These are phyloP conservation scores for Melipona beecheii DNA, from an alignment of 2,888 invertebrate genomes.

Conservation along the genomic window DNA sequence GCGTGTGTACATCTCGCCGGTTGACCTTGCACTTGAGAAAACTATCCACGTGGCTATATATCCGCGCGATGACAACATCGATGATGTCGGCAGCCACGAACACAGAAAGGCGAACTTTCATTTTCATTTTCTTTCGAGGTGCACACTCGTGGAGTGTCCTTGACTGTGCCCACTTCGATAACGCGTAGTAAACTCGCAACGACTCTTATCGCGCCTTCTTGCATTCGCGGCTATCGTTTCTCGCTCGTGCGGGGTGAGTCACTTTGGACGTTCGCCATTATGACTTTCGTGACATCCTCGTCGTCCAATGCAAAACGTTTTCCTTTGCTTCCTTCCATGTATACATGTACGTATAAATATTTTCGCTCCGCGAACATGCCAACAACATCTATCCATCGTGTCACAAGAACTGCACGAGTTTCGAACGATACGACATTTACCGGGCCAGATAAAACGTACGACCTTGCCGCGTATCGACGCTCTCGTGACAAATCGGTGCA, in stretches of 20 bases:
- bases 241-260: slow-evolving; percentile 22
- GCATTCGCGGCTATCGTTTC: slow-evolving; percentile 38
- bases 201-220: slow-evolving; percentile 39
- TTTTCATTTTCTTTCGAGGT: slow-evolving; percentile 49
- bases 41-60: slow-evolving; percentile 48
- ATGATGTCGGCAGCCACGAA: slow-evolving; percentile 20
- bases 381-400: no score
- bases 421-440: not conserved
- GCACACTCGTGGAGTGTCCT: slow-evolving; percentile 27
- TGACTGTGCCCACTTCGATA: slow-evolving; percentile 52
- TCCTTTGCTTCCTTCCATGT: not conserved
- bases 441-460: not conserved
- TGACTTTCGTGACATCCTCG: not conserved
- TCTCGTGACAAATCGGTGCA: slow-evolving; percentile 34
- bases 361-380: not conserved
- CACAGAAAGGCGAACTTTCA: slow-evolving; percentile 26
- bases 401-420: not conserved
- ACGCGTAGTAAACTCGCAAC: slow-evolving; percentile 35
- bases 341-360: not conserved
- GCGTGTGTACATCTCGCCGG: not conserved
- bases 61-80: slow-evolving; percentile 49
- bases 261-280: not conserved
- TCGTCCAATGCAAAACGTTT: not conserved
- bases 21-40: slow-evolving; percentile 62
- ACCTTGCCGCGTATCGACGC: not conserved